Conservation (phyloP, 2,797 vertebrate genomes). For the Scarus forsteni region DNA sequence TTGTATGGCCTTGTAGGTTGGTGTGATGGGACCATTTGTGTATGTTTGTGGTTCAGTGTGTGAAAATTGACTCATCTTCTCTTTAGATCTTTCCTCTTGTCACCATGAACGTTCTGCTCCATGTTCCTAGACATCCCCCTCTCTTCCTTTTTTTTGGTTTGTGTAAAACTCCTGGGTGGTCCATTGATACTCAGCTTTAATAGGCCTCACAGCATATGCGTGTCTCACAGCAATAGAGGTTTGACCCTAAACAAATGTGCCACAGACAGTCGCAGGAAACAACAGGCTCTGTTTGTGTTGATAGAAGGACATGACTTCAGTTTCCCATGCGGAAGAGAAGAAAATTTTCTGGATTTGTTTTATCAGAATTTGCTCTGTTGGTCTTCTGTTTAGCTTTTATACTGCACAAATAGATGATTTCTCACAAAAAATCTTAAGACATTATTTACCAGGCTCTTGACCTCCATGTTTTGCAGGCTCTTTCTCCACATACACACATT, state of each 20-base stretch:
- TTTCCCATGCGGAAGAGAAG: conserved; percentile 50
- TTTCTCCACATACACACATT: background rate
- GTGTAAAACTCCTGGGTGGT: conserved; percentile 83
- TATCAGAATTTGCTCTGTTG: conserved; percentile 14
- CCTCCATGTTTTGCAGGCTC: conserved; percentile 12
- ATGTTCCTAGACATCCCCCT: conserved; percentile 38
- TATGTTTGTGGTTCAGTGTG: conserved; percentile 48
- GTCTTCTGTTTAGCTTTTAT: conserved; percentile 15
- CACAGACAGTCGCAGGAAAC: conserved; percentile 47
- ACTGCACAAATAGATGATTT: background rate
- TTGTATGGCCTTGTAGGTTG: conserved; percentile 21
- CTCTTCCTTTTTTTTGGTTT: conserved; percentile 51
- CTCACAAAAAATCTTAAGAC: background rate
- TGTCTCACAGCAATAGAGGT: conserved; percentile 60
- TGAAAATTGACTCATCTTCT: conserved; percentile 69
- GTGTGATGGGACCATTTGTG: conserved; percentile 53
- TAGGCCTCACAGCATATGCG: conserved; percentile 64
- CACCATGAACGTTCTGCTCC: conserved; percentile 38
- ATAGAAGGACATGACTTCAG: conserved; percentile 48
- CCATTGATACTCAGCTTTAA: conserved; percentile 75
- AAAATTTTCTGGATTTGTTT: conserved; percentile 41
- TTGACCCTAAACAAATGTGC: conserved; percentile 78
- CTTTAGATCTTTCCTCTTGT: conserved; percentile 65
- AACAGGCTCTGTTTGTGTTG: conserved; percentile 60
- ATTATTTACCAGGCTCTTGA: background rate